Conservation (phyloP, 2,113 vertebrate genomes). For the Amphiprion ocellaris region DNA sequence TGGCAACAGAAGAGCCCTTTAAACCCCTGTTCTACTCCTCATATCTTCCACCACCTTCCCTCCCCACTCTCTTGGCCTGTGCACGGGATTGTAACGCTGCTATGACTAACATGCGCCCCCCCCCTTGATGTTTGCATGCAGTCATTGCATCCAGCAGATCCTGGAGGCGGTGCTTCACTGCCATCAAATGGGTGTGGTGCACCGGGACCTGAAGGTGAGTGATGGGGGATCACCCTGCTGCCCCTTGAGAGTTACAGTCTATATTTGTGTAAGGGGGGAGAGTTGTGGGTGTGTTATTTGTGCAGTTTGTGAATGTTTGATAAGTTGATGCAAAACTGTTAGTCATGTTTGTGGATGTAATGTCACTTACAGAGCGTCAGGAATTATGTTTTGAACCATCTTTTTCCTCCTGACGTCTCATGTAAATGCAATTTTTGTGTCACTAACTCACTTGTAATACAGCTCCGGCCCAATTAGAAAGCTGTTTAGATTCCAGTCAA, state of each 20-base stretch:
- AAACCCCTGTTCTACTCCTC: conserved; percentile 20
- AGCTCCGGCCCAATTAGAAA: background rate
- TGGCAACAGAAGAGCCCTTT: conserved; percentile 55
- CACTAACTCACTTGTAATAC: background rate
- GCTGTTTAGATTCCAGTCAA: background rate
- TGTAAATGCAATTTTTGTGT: background rate
- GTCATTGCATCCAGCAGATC: conserved; percentile 99
- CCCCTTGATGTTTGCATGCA: conserved; percentile 89
- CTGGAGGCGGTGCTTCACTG: conserved; percentile 97
- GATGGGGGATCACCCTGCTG: conserved; percentile 61
- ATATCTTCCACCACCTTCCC: conserved; percentile 6
- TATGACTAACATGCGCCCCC: conserved; percentile 86
- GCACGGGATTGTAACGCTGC: conserved; percentile 83
- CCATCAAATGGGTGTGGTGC: conserved; percentile 98
- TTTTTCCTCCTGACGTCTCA: background rate
- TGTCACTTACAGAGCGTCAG: conserved; percentile 9
- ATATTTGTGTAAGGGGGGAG: conserved; percentile 7
- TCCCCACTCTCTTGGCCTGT: conserved; percentile 68
- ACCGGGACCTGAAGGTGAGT: conserved; percentile 99
- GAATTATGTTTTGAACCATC: background rate
- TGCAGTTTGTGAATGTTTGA: conserved; percentile 45
- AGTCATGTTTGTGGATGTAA: conserved; percentile 37
- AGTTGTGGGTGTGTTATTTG: conserved; percentile 22
- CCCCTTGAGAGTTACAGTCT: conserved; percentile 28
- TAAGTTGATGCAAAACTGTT: conserved; percentile 10